A percentile compares a stretch with the other conserved stretches of the same genome.
phyloP scores from a whole-genome alignment of 2,113 vertebrate species.

The Canis aureus region DNA sequence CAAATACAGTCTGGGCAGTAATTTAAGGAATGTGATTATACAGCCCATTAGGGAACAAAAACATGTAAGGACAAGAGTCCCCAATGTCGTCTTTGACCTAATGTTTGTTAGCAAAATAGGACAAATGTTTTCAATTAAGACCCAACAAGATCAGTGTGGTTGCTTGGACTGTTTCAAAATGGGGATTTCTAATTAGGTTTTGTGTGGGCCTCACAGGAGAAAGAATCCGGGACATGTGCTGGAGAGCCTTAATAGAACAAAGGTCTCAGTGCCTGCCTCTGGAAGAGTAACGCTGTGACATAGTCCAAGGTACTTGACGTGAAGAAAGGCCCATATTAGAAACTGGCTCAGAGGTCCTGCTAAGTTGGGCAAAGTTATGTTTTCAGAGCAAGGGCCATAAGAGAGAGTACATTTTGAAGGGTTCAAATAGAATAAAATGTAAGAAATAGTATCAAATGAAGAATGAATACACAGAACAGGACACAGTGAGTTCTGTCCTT shows the following conservation, averaged over 20 bases:
- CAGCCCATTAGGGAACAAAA: constrained; percentile 62
- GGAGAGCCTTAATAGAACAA: neutral
- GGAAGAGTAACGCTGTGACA: neutral
- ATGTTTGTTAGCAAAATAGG: constrained; percentile 7
- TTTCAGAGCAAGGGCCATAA: neutral
- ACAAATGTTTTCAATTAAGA: constrained; percentile 27
- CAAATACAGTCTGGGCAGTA: constrained; percentile 52
- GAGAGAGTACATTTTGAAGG: neutral
- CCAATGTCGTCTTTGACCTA: constrained; percentile 37
- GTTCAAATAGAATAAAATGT: neutral
- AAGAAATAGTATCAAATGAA: neutral
- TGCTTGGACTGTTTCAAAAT: neutral
- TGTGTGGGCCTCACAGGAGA: neutral
- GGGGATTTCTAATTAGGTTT: constrained; percentile 1
- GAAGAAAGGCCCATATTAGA: neutral
- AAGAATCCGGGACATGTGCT: neutral
- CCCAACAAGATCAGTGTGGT: neutral
- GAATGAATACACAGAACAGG: neutral
- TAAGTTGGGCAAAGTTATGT: neutral
- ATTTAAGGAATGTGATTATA: constrained; percentile 61
- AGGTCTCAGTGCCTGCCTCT: neutral
- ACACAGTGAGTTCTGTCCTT: neutral
- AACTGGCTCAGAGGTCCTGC: neutral
- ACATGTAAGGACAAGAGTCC: constrained; percentile 43
- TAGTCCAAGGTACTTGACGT: neutral